phyloP scores from a whole-genome alignment of 1,140 invertebrate species.

The Archivesica marissinica region DNA sequence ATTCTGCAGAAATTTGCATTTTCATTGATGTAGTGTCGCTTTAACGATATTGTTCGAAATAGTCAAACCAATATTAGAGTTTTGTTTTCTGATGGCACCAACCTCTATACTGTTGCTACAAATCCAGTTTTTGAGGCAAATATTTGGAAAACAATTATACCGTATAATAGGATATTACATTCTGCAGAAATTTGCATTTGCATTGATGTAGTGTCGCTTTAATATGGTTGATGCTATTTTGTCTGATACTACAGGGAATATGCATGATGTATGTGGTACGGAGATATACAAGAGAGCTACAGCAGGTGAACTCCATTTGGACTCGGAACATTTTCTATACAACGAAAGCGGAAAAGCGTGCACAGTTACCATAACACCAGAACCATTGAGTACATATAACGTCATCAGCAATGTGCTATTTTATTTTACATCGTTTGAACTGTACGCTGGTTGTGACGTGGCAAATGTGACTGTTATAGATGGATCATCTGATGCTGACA shows the following conservation, averaged over 20 bases:
- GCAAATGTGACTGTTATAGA: background rate
- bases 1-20: too few species aligned
- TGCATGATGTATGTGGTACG: background rate
- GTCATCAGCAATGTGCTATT: background rate
- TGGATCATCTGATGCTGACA: background rate
- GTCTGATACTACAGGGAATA: background rate
- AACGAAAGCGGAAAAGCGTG: background rate
- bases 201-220: too few species aligned
- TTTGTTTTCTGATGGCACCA: too few species aligned
- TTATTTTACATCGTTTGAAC: conserved; percentile 12
- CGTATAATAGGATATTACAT: too few species aligned
- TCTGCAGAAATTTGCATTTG: too few species aligned
- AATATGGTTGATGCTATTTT: too few species aligned
- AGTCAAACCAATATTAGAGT: too few species aligned
- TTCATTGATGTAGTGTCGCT: too few species aligned
- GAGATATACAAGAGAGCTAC: background rate
- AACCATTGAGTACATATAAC: background rate
- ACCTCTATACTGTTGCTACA: too few species aligned
- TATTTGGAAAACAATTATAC: too few species aligned
- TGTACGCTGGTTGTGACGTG: background rate
- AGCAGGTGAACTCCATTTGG: background rate
- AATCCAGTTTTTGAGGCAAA: too few species aligned
- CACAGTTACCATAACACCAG: background rate
- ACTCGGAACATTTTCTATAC: background rate
- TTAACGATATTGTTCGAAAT: too few species aligned